These are phyloP conservation scores for Phrynocephalus vlangalii DNA, from an alignment of 2,797 vertebrate genomes.

Conservation along the genomic window DNA sequence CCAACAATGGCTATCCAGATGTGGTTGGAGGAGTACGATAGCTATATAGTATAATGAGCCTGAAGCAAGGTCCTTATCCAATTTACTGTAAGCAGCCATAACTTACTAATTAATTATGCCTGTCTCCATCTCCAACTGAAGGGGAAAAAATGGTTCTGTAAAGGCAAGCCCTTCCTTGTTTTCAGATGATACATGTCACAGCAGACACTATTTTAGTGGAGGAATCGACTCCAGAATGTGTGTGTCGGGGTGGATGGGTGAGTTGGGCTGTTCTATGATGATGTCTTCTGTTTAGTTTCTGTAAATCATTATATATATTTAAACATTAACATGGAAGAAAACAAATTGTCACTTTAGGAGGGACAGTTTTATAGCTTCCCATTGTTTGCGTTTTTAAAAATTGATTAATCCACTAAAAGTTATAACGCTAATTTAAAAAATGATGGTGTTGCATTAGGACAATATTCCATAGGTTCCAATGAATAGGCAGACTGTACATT, in stretches of 20 bases:
- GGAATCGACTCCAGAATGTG: background rate
- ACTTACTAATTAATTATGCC: background rate
- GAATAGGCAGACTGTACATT: background rate
- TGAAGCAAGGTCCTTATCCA: background rate
- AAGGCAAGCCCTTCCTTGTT: background rate
- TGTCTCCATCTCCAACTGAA: background rate
- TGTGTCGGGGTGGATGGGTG: background rate
- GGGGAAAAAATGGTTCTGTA: background rate
- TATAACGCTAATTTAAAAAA: background rate
- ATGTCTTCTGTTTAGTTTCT: background rate
- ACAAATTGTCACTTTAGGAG: background rate
- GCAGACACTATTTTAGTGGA: background rate
- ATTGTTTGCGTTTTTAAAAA: background rate
- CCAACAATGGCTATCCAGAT: background rate
- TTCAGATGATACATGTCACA: background rate
- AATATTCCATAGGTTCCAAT: background rate
- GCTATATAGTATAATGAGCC: background rate
- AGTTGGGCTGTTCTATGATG: background rate
- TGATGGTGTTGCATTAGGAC: background rate
- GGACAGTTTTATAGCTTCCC: background rate
- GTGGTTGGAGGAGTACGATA: background rate
- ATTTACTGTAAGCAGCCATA: background rate
- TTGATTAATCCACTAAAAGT: constrained; percentile 1
- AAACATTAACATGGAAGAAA: background rate
- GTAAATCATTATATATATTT: background rate